Conservation (phyloP, 1,140 invertebrate genomes). For the Drosophila kikkawai region DNA sequence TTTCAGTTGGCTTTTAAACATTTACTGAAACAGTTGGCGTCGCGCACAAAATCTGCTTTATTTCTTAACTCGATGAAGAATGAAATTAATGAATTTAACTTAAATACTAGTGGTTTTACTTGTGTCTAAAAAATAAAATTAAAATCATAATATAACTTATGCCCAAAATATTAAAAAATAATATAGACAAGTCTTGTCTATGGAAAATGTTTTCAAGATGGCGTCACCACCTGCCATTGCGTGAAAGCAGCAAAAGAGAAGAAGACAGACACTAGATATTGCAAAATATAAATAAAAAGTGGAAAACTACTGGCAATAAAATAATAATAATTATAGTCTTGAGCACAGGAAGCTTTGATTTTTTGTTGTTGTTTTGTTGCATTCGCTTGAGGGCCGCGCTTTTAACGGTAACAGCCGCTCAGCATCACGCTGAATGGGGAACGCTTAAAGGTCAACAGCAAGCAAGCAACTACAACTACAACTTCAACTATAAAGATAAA, state of each 20-base stretch:
- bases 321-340: conserved; percentile 23
- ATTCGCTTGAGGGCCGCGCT: conserved; percentile 33
- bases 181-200: background rate
- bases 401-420: conserved; percentile 76
- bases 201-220: conserved; percentile 50
- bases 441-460: conserved; percentile 75
- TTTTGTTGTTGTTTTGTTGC: conserved; percentile 16
- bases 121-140: conserved; percentile 6
- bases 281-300: conserved; percentile 16
- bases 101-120: conserved; percentile 19
- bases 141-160: conserved; percentile 14
- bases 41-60: conserved; percentile 52
- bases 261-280: conserved; percentile 30
- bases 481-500: conserved; percentile 40
- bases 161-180: background rate
- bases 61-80: conserved; percentile 9
- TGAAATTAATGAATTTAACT: conserved; percentile 22
- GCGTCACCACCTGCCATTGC: conserved; percentile 34
- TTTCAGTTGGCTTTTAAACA: conserved; percentile 84
- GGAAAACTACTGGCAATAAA: conserved; percentile 13
- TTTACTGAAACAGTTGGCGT: conserved; percentile 79
- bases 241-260: conserved; percentile 33
- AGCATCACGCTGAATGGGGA: conserved; percentile 55
- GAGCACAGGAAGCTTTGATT: conserved; percentile 61
- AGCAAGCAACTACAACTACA: conserved; percentile 59